Conservation (phyloP, 1,140 invertebrate genomes). For the Drosophila gunungcola region DNA sequence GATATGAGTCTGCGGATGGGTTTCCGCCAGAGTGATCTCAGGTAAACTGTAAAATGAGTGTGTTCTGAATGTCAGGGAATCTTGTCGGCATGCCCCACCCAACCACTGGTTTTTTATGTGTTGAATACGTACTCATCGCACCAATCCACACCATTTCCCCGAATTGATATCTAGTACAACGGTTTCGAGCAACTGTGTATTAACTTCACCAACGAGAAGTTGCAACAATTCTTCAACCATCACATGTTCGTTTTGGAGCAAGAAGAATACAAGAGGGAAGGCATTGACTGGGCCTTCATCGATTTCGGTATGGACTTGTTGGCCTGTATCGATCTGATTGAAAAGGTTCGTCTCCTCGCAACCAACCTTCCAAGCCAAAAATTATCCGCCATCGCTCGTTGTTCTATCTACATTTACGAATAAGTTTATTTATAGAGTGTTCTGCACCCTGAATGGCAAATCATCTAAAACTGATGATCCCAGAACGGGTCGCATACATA, state of each 20-base stretch:
- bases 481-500: slow-evolving; percentile 39
- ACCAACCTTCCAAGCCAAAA: slow-evolving; percentile 43
- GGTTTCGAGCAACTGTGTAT: slow-evolving; percentile 99
- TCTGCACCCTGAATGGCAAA: slow-evolving; percentile 36
- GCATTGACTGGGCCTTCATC: slow-evolving; percentile 98
- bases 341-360: slow-evolving; percentile 91
- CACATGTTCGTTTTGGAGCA: slow-evolving; percentile 99
- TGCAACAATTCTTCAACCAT: slow-evolving; percentile 99
- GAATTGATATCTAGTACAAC: slow-evolving; percentile 90
- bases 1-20: slow-evolving; percentile 23
- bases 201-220: slow-evolving; percentile 99
- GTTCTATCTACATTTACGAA: slow-evolving; percentile 19
- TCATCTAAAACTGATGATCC: slow-evolving; percentile 79
- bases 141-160: slow-evolving; percentile 33
- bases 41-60: slow-evolving; percentile 44
- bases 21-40: slow-evolving; percentile 20
- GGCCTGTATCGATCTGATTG: slow-evolving; percentile 98
- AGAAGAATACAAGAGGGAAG: slow-evolving; percentile 98
- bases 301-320: slow-evolving; percentile 99
- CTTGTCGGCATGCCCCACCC: slow-evolving; percentile 17
- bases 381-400: slow-evolving; percentile 38
- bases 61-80: slow-evolving; percentile 39
- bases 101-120: slow-evolving; percentile 30
- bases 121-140: slow-evolving; percentile 47
- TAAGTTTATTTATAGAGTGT: slow-evolving; percentile 25